These are phyloP conservation scores for Mayetiola destructor DNA, from an alignment of 2,888 invertebrate species.

Conservation along the genomic window DNA sequence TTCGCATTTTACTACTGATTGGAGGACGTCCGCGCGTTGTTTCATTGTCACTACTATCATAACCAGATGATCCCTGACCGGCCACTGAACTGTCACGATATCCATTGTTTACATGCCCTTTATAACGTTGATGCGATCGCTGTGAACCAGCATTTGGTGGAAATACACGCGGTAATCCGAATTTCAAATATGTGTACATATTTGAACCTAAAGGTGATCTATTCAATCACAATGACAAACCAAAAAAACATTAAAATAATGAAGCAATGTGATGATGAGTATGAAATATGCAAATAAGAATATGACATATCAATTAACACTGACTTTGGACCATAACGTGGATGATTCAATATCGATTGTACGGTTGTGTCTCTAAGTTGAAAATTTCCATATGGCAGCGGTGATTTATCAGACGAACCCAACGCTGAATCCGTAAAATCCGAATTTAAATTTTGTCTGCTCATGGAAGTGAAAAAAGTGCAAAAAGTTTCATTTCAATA, in stretches of 20 bases:
- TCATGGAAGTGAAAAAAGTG: no score
- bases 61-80: conserved; percentile 76
- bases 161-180: conserved; percentile 81
- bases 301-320: not conserved
- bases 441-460: conserved; percentile 84
- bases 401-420: conserved; percentile 84
- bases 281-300: not conserved
- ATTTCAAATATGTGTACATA: conserved; percentile 88
- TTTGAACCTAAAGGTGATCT: conserved; percentile 77
- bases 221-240: not conserved
- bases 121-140: conserved; percentile 41
- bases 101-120: conserved; percentile 42
- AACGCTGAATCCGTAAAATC: conserved; percentile 90
- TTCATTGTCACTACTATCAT: conserved; percentile 74
- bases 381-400: conserved; percentile 86
- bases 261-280: not conserved
- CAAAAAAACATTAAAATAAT: not conserved
- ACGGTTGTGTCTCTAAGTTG: conserved; percentile 85
- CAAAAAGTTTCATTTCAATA: not conserved
- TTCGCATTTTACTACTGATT: conserved; percentile 41
- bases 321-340: conserved; percentile 78
- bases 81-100: conserved; percentile 44
- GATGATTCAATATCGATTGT: conserved; percentile 70
- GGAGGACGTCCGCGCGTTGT: conserved; percentile 35
- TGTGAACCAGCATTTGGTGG: conserved; percentile 63